Evolutionary conservation across 1,140 invertebrate species (phyloP), one percentile per base, ranked within the genome.

Genomic region (Goniozus legneri): DNA sequence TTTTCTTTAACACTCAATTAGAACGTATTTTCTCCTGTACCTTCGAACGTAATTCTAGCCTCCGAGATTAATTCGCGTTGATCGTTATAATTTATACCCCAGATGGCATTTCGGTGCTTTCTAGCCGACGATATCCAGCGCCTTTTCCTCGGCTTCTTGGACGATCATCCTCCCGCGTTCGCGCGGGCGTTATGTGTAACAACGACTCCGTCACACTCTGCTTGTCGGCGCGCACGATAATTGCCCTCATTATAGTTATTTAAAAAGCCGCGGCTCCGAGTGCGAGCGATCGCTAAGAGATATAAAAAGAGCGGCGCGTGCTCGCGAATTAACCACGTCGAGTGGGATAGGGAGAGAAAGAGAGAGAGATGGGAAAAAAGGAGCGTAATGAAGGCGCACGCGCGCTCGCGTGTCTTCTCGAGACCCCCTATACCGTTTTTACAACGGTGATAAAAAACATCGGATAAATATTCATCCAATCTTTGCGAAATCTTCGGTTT

Each of bases 191-290:
- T 61, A 69, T 68, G 62, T 64, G 48, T 61, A 63, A 66, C 62
- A 67, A 66, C 67, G 64, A 70, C 65, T 70, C n/a, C 69, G 71
- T 72, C 65, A 71, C 68, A 73, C 71, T 73, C 71, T 73, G 71
- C 69, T 73, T 71, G 65, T 47, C 60, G 50, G 65, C 64, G 71
- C 71, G 65, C 71, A 73, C 65, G 71, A 71, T 71, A 73, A 73
- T 73, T 73, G 65, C 69, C 49, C 65, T 73, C 69, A 73, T 71
- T 71, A 71, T 69, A 66, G 66, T 73, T 73, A 71, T 73, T 71
- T 71, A 65, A 69, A 71, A 73, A 71, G 58, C 49, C 44, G 56
- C 54, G 36, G 42, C 50, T 50, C 34, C 40, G 54, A 40, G 32
- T 36, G 33, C 35, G 24, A 30, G 41, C 49, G 56, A 58, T 56